A percentile compares a stretch with the other conserved stretches of the same genome.
Evolutionary conservation across 2,113 vertebrate species (phyloP).

Genomic region (Glaucidium brasilianum): DNA sequence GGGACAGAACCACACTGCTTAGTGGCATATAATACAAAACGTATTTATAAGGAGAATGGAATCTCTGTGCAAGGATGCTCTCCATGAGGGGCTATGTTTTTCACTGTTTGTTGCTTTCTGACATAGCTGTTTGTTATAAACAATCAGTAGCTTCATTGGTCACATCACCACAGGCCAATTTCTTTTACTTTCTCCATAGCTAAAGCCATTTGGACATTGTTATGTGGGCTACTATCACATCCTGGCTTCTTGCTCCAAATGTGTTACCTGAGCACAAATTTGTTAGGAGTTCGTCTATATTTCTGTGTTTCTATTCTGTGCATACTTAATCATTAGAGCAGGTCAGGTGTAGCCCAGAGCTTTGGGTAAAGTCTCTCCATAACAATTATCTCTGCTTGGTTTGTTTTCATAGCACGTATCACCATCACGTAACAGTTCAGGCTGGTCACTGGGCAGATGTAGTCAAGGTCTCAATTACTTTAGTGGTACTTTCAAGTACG

Average conservation of each 20-base stretch:
- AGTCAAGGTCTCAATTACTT: neutral
- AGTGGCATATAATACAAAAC: neutral
- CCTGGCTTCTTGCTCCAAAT: neutral
- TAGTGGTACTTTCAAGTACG: neutral
- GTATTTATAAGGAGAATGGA: fast-evolving
- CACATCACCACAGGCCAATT: neutral
- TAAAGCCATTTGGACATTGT: neutral
- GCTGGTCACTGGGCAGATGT: neutral
- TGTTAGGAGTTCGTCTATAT: neutral
- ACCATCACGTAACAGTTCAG: neutral
- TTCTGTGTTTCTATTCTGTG: neutral
- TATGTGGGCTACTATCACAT: neutral
- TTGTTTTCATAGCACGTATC: neutral
- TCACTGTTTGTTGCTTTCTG: neutral
- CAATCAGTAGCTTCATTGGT: neutral
- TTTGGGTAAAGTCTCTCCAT: neutral
- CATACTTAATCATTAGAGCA: neutral
- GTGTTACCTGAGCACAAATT: neutral
- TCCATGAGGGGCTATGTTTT: neutral
- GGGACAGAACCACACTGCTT: neutral
- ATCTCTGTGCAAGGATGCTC: neutral
- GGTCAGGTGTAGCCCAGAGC: neutral
- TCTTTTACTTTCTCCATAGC: neutral
- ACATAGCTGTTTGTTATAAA: neutral
- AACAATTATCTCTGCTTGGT: neutral